Evolutionary conservation across 2,113 vertebrate species (phyloP), one percentile per base, ranked within the genome.

Genomic region (Sinosuthora webbiana): DNA sequence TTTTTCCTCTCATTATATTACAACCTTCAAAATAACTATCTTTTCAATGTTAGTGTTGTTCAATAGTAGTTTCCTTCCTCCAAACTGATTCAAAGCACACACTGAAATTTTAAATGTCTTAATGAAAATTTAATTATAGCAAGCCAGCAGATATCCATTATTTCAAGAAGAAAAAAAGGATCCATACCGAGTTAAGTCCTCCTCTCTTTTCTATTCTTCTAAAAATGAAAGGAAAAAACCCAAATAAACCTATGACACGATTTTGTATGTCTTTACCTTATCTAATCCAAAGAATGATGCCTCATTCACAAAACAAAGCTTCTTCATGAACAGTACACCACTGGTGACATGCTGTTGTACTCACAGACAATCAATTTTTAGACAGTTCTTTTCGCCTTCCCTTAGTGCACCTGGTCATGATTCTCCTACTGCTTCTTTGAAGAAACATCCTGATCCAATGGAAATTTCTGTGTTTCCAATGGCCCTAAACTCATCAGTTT

Each of bases 171-270:
- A 6, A 35, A 47, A 77, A 77, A 77, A 31, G 6, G 13, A 2
- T 9, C 8, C 21, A 47, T 21, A 44, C 4, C 30, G 4, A 57
- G 15, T 60, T 7, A 84, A 68, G 44, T 67, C 7, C 3, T 23
- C 21, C 4, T 64, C 8, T 47, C 22, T 44, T 74, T 93, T 76
- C 21, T 73, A 19, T 24, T 79, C 10, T 30, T 59, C 64, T 44
- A 45, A 68, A 75, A 56, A 42, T 0, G 0, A 81, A 83, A 44
- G 3, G 14, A 39, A 68, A 60, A 45, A 47, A 9, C 8, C 3
- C 1, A 70, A 41, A 78, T 3, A 68, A 59, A 84, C 15, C 2
- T 35, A 33, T 76, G 30, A 35, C 18, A 63, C 5, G 52, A 10
- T 52, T 94, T 78, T 70, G 14, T 64, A 44, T 52, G 55, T 71